Base-by-base conservation (phyloP, 2,113 vertebrate species). In the Aythya baeri region DNA sequence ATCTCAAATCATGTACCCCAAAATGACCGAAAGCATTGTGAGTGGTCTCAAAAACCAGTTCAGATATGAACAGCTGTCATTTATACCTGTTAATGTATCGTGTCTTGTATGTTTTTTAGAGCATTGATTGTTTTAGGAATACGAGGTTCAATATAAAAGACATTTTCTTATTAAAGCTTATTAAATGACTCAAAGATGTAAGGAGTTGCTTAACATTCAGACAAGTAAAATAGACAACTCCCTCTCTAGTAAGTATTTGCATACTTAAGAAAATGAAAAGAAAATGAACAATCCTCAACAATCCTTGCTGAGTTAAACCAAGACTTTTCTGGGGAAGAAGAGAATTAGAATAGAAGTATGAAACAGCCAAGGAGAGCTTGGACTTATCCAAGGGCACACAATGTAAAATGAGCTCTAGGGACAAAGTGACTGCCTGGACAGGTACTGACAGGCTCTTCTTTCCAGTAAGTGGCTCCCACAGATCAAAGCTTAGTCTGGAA, bases 281-380 rank as follows among this genome's bases (percentile, higher is more conserved):
- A 44, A 44, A 44, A 44, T 44, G 43, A 44, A 44, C 41, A 41
- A 41, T 41, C 41, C 41, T 41, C 41, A 41, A 44, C 6, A 70
- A 80, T n/a, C 3, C 2, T n/a, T 74, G 58, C 29, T 38, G 26
- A 17, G 3, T 44, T 81, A 54, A 92, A 80, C 10, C 0, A 0
- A 21, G 0, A 25, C 0, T 0, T 61, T 8, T 61, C 9, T 36
- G 73, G 12, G 17, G 25, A 81, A 88, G 16, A 34, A 8, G 11
- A 65, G 3, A 6, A 18, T 55, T 44, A 34, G 43, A 76, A 76
- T 2, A 5, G 4, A 59, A 73, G 4, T 31, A 15, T 31, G 32
- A 83, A 73, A 17, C 0, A 38, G 15, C 26, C 17, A 68, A 72
- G 18, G 14, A n/a, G 2, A 46, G 18, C 1, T 9, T 52, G 22